Evolutionary conservation across 2,113 vertebrate species (phyloP), one percentile per base, ranked within the genome.

Genomic region (Oceanites oceanicus): DNA sequence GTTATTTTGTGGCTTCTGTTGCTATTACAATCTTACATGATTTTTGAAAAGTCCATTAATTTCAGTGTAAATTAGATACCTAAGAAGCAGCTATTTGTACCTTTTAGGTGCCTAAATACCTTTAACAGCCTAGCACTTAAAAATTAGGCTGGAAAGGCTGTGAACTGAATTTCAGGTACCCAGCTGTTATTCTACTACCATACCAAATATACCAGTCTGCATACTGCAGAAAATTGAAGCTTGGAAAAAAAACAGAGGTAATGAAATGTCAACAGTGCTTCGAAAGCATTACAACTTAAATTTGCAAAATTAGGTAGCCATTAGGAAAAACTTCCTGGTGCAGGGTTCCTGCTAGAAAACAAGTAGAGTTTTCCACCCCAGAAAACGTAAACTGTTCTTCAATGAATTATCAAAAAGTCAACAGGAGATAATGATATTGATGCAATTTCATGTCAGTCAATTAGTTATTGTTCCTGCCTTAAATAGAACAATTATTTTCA

Each of bases 401-500:
- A 63, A 29, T 7, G 4, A 49, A 19, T 62, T 91, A 95, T 94
- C 95, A 94, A 70, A 86, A 94, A 91, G 80, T 90, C 92, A 96
- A 86, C 89, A 95, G 55, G 56, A 93, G 87, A 90, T 91, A 96
- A 95, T 81, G 61, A 55, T 88, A 95, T 50, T 86, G 85, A 86
- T 97, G 89, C 23, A 88, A 74, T 88, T 88, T 90, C 77, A 68
- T 61, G 67, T 77, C 59, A 95, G 85, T 85, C 59, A 91, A 83
- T 93, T 93, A 93, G 81, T 74, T 83, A 83, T 86, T 96, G 75
- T 92, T 96, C 50, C 78, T 92, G 27, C 63, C 75, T 29, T 88
- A 90, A 95, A 88, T 8, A 95, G 34, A 94, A 93, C 0, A 1
- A 94, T 94, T 92, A 94, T 97, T 96, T 95, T 94, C 58, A 89